phyloP scores from a whole-genome alignment of 2,797 vertebrate species.

The Lophotriccus pileatus region DNA sequence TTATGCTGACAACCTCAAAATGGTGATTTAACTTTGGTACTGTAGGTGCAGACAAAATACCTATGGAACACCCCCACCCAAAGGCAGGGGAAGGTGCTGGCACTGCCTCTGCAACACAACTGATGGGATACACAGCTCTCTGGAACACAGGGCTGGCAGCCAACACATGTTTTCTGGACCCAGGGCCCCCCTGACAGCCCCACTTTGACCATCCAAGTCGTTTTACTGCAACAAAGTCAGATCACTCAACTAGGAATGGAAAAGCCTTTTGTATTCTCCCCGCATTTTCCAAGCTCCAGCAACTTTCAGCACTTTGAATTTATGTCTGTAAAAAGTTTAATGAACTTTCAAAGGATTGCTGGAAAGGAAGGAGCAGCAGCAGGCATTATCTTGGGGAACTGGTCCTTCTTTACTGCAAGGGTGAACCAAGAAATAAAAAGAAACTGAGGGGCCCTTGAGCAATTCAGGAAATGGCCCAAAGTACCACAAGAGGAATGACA shows the following conservation, averaged over 20 bases:
- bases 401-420: background rate
- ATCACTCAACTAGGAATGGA: background rate
- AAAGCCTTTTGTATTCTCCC: background rate
- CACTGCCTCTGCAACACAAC: background rate
- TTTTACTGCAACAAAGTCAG: background rate
- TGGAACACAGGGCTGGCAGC: background rate
- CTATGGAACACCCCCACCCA: background rate
- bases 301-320: background rate
- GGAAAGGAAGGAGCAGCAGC: background rate
- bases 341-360: background rate
- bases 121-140: background rate
- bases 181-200: background rate
- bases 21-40: background rate
- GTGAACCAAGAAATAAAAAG: background rate
- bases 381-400: background rate
- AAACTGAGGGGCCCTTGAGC: background rate
- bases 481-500: background rate
- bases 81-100: background rate
- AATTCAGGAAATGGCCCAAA: background rate
- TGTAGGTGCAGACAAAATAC: background rate
- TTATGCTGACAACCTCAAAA: background rate
- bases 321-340: background rate
- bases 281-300: background rate
- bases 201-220: no score
- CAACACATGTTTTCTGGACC: accelerated